Conservation (phyloP, 2,113 vertebrate species). For the Phoenicopterus ruber region DNA sequence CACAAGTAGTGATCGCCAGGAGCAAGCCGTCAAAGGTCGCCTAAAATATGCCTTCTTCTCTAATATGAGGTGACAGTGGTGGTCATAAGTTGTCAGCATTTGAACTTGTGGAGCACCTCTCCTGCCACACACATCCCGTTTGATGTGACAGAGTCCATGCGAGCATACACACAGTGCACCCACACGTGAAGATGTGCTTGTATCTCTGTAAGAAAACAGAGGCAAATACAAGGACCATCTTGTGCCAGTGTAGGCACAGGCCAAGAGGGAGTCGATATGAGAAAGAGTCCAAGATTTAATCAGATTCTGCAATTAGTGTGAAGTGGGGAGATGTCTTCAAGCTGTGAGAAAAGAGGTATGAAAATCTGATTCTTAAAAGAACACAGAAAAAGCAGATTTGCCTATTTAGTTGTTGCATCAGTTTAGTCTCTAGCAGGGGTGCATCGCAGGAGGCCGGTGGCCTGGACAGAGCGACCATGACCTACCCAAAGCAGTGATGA, state of each 20-base stretch:
- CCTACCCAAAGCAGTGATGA: too few relatives aligned
- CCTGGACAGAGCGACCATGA: neutral
- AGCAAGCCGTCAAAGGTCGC: neutral
- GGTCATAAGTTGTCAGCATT: neutral
- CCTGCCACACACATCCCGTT: rapidly evolving
- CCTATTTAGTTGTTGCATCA: neutral
- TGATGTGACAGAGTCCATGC: rapidly evolving
- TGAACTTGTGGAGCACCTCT: neutral
- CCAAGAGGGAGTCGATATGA: neutral
- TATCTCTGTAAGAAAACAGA: neutral
- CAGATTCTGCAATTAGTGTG: neutral
- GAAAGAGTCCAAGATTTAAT: neutral
- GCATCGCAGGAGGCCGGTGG: rapidly evolving
- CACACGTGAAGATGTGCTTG: neutral
- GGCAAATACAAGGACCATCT: neutral
- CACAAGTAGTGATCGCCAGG: neutral
- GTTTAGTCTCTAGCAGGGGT: neutral
- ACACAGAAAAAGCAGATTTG: neutral
- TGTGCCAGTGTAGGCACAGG: neutral
- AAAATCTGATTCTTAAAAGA: neutral
- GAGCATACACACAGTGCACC: neutral
- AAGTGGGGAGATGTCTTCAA: neutral
- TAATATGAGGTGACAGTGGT: neutral
- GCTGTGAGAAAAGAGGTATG: neutral
- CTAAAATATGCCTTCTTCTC: neutral